These are phyloP conservation scores for Harpagoxenus sublaevis DNA, from an alignment of 2,888 invertebrate species.

Conservation along the genomic window DNA sequence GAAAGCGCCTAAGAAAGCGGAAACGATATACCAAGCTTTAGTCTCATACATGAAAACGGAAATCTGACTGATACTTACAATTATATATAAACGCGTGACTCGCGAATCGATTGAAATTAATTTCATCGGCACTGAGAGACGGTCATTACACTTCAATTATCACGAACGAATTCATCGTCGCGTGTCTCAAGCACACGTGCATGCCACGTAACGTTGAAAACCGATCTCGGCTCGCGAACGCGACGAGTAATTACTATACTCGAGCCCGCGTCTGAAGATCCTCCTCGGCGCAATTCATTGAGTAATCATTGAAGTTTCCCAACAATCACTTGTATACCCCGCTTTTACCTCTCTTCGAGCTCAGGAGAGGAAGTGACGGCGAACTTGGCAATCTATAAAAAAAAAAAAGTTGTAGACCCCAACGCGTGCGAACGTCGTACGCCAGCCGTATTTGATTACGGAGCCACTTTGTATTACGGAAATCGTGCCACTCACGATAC, in stretches of 20 bases:
- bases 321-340: neutral
- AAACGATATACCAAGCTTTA: conserved; percentile 14
- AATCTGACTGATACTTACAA: neutral
- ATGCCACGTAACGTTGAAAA: neutral
- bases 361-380: neutral
- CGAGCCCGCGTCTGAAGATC: neutral
- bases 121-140: neutral
- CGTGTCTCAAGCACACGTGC: neutral
- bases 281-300: neutral
- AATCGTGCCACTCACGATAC: neutral
- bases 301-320: conserved; percentile 5
- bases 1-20: conserved; percentile 52
- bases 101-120: neutral
- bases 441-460: neutral
- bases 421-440: neutral
- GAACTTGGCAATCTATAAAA: neutral
- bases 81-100: neutral
- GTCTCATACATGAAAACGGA: neutral
- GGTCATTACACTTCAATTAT: neutral
- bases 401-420: conserved; percentile 8
- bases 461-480: neutral
- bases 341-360: conserved; percentile 13
- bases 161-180: neutral
- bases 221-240: neutral
- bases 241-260: neutral